Conservation (phyloP, 2,113 vertebrate genomes). For the Hirundichthys speculiger region DNA sequence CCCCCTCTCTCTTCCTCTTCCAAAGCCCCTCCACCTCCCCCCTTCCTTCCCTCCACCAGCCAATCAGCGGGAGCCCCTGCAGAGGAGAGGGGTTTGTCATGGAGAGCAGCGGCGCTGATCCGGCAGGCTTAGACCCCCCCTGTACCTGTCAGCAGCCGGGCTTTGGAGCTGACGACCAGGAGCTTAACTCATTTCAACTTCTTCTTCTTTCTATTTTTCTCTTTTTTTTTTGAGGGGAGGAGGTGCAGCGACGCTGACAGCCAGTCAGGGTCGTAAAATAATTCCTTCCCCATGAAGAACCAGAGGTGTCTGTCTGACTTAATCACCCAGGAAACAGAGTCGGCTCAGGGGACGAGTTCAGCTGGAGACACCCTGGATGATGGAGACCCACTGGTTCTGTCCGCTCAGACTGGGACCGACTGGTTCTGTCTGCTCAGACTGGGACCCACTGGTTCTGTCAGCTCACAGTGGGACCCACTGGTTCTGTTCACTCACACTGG, state of each 20-base stretch:
- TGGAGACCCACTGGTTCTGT: too few relatives aligned
- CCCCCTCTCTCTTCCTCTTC: slow-evolving; percentile 38
- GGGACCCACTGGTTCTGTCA: too few relatives aligned
- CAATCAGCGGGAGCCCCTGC: slow-evolving; percentile 40
- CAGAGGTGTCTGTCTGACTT: slow-evolving; percentile 68
- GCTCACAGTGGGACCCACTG: too few relatives aligned
- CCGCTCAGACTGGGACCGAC: too few relatives aligned
- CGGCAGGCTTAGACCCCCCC: slow-evolving; percentile 76
- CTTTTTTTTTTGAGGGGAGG: slow-evolving; percentile 63
- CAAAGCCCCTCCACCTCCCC: background rate
- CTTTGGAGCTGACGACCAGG: slow-evolving; percentile 73
- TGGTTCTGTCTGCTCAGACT: too few relatives aligned
- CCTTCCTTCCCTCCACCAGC: slow-evolving; percentile 24
- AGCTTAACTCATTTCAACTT: slow-evolving; percentile 81
- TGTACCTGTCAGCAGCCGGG: slow-evolving; percentile 78
- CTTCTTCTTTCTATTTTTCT: slow-evolving; percentile 43
- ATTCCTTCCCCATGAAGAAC: slow-evolving; percentile 76
- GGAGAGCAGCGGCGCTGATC: slow-evolving; percentile 77
- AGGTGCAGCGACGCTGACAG: slow-evolving; percentile 66
- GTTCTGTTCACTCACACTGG: too few relatives aligned
- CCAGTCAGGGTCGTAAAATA: slow-evolving; percentile 75
- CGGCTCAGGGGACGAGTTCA: too few relatives aligned
- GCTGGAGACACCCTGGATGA: too few relatives aligned
- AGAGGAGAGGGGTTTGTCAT: slow-evolving; percentile 73
- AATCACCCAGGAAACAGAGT: slow-evolving; percentile 37